Evolutionary conservation across 2,888 invertebrate species (phyloP).

Genomic region (Chromoteleia sp.): DNA sequence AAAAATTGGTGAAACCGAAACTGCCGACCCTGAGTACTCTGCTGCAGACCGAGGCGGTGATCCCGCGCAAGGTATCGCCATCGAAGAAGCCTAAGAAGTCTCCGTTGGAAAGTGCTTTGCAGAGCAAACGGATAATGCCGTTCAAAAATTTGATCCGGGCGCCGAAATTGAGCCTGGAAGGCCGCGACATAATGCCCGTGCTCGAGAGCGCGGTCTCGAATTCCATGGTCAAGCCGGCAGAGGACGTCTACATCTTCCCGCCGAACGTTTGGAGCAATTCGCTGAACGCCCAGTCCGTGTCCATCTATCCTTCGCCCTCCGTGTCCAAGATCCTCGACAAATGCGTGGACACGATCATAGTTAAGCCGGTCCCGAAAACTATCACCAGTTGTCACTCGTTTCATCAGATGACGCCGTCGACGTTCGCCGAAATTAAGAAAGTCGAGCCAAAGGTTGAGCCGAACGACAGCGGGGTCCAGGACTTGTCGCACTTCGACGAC

Average conservation of each 20-base stretch:
- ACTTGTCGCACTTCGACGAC: constrained; percentile 28
- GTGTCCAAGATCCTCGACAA: background rate
- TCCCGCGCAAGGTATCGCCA: background rate
- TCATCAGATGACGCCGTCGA: constrained; percentile 24
- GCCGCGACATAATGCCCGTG: constrained; percentile 47
- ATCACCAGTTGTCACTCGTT: constrained; percentile 5
- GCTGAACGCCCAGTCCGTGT: background rate
- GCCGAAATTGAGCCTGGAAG: constrained; percentile 38
- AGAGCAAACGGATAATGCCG: background rate
- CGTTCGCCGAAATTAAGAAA: constrained; percentile 46
- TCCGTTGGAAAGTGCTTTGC: background rate
- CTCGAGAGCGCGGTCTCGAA: constrained; percentile 25
- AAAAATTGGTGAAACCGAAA: background rate
- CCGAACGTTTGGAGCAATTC: constrained; percentile 5
- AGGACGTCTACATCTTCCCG: constrained; percentile 47
- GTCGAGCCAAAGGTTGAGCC: constrained; percentile 39
- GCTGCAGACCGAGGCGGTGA: background rate
- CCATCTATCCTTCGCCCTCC: constrained; percentile 3
- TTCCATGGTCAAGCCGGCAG: constrained; percentile 11
- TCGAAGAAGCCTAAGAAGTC: constrained; percentile 8
- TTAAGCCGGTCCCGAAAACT: constrained; percentile 49
- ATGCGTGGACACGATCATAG: constrained; percentile 30
- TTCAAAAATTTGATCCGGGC: constrained; percentile 32
- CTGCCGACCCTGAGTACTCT: constrained; percentile 25
- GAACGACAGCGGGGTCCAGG: constrained; percentile 55